A percentile compares a stretch with the other conserved stretches of the same genome.
Evolutionary conservation across 2,797 vertebrate species (phyloP).

Genomic region (Paramormyrops hopkinsi): DNA sequence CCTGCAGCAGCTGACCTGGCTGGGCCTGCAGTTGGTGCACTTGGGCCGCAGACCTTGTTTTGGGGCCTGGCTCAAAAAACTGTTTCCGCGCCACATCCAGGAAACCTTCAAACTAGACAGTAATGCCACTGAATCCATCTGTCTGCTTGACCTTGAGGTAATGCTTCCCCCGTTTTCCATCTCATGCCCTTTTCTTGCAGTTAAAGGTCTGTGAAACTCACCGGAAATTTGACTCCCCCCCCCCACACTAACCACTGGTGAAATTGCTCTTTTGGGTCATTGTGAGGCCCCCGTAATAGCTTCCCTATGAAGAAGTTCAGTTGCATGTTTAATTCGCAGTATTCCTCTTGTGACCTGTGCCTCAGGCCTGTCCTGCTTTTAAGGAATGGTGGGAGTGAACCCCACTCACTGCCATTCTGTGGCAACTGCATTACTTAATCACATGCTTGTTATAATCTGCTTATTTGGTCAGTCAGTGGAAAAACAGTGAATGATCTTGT

Average conservation of each 20-base stretch:
- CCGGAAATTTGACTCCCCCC: not conserved
- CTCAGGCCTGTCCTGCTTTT: not conserved
- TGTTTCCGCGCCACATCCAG: conserved; percentile 84
- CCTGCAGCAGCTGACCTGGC: conserved; percentile 88
- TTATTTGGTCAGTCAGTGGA: not conserved
- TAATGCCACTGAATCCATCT: conserved; percentile 86
- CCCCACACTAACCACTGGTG: not conserved
- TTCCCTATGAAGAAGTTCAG: not conserved
- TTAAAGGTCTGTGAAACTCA: not conserved
- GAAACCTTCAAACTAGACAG: conserved; percentile 92
- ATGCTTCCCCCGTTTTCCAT: conserved; percentile 12
- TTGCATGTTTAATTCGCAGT: not conserved
- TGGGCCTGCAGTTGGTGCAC: conserved; percentile 83
- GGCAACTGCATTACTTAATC: not conserved
- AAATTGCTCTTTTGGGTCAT: not conserved
- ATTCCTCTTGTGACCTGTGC: not conserved
- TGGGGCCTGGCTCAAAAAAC: conserved; percentile 82
- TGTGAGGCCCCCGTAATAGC: not conserved
- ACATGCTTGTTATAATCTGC: not conserved
- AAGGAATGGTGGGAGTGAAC: not conserved
- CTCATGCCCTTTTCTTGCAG: not conserved
- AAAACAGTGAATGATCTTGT: not conserved
- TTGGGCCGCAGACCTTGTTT: conserved; percentile 63
- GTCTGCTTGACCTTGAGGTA: conserved; percentile 91
- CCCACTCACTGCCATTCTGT: not conserved